Percentiles rank a stretch among this genome's conserved stretches.
Evolutionary conservation across 2,888 invertebrate genomes (phyloP).

Genomic region (Ptilodon capucinus): DNA sequence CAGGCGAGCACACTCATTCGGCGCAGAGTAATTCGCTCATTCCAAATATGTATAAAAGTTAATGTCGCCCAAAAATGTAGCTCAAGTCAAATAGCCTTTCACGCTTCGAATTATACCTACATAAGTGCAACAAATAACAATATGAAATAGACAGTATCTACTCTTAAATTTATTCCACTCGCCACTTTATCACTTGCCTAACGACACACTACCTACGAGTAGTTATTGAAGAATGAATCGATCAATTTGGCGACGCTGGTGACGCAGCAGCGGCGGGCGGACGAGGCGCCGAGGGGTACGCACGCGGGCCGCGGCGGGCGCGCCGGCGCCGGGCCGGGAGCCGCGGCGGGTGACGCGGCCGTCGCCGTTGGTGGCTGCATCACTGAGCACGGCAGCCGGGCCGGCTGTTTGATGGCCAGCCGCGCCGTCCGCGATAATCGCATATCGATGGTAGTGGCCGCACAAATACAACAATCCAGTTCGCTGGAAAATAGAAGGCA

Average conservation of each 20-base stretch:
- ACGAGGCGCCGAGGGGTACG: conserved; percentile 13
- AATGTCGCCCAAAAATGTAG: too few relatives aligned
- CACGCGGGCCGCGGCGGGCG: conserved; percentile 2
- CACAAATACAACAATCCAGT: background rate
- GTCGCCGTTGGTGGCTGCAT: background rate
- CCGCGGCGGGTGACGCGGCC: background rate
- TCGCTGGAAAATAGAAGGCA: background rate
- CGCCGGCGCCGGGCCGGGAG: background rate
- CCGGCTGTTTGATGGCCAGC: background rate
- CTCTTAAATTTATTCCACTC: background rate
- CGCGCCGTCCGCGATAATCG: conserved; percentile 7
- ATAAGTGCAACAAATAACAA: background rate
- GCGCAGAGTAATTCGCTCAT: too few relatives aligned
- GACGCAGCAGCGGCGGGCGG: conserved; percentile 44
- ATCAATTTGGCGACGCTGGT: conserved; percentile 61
- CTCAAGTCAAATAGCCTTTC: too few relatives aligned
- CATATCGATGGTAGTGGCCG: background rate
- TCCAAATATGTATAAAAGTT: too few relatives aligned
- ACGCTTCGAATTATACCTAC: too few relatives aligned
- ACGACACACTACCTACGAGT: conserved; percentile 37
- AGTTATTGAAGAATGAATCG: conserved; percentile 64
- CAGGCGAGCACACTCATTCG: too few relatives aligned
- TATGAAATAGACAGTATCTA: background rate
- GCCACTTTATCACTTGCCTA: background rate
- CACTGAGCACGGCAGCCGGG: background rate